Percentiles rank a stretch among this genome's conserved stretches.
These are phyloP conservation scores for Erannis defoliaria DNA, from an alignment of 2,888 invertebrate species.

Conservation along the genomic window DNA sequence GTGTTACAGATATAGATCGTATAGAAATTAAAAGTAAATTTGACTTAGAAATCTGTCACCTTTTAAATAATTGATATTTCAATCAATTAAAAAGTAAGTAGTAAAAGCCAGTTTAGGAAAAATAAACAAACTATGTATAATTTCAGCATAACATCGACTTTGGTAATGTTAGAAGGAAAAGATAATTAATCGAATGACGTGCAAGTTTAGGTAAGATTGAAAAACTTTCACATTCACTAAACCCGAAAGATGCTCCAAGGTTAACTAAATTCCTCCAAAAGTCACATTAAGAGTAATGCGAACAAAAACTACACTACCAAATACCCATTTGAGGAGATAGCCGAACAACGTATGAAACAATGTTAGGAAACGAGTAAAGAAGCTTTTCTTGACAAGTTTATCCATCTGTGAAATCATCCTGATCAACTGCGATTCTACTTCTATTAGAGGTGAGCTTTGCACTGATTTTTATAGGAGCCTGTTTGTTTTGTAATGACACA, in stretches of 20 bases:
- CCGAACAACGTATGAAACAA: not conserved
- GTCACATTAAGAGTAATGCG: not conserved
- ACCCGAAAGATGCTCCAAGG: not conserved
- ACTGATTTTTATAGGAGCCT: no score
- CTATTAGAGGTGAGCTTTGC: not conserved
- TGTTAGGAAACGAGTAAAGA: not conserved
- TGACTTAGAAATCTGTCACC: no score
- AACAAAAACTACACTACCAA: slow-evolving; percentile 1
- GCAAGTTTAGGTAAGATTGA: not conserved
- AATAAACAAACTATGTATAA: no score
- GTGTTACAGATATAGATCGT: no score
- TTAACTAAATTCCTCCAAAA: not conserved
- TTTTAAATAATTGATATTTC: no score
- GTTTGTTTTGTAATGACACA: no score
- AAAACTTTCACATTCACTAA: not conserved
- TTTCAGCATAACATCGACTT: no score
- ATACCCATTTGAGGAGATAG: not conserved
- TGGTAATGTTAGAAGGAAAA: not conserved
- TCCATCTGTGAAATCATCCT: not conserved
- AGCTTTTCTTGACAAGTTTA: not conserved
- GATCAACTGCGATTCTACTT: not conserved
- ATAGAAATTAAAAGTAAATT: no score
- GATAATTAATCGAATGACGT: not conserved
- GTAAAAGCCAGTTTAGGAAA: no score
- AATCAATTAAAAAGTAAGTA: no score